Percentiles rank a stretch among this genome's conserved stretches.
These are phyloP conservation scores for Metalampra italica DNA, from an alignment of 2,888 invertebrate species.

Conservation along the genomic window DNA sequence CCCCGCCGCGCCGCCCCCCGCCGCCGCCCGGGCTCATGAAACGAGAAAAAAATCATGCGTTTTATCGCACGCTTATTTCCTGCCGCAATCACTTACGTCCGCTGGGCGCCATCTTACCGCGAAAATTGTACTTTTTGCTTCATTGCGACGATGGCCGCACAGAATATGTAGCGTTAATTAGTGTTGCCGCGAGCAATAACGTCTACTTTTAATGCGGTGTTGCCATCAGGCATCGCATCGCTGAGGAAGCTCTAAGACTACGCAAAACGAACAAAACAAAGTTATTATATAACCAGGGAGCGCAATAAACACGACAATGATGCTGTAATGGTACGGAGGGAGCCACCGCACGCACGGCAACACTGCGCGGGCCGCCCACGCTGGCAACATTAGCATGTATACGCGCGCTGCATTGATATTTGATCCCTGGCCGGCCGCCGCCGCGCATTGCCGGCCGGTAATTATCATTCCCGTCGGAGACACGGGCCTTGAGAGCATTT, in stretches of 20 bases:
- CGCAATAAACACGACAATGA: too few relatives aligned
- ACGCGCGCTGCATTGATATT: too few relatives aligned
- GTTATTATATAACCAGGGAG: too few relatives aligned
- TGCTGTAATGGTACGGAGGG: too few relatives aligned
- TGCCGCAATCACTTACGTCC: slow-evolving; percentile 3
- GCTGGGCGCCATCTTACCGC: slow-evolving; percentile 6
- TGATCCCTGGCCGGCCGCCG: too few relatives aligned
- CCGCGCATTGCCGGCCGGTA: too few relatives aligned
- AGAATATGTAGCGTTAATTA: slow-evolving; percentile 15
- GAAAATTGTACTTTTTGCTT: slow-evolving; percentile 7
- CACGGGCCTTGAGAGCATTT: too few relatives aligned
- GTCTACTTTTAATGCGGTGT: slow-evolving; percentile 7
- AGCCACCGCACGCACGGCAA: too few relatives aligned
- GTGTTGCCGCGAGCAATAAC: slow-evolving; percentile 5
- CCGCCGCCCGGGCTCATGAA: not conserved
- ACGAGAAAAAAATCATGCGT: not conserved
- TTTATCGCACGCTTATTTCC: slow-evolving; percentile 12
- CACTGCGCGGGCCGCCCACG: too few relatives aligned
- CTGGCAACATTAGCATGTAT: too few relatives aligned
- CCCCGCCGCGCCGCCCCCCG: too few relatives aligned
- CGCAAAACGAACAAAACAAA: not conserved
- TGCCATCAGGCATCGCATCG: not conserved
- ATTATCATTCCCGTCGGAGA: too few relatives aligned
- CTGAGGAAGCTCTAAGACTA: not conserved
- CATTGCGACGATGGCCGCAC: not conserved